Percentiles rank a stretch among this genome's conserved stretches.
Conservation (phyloP, 2,113 vertebrate genomes). For the Cebus imitator region DNA sequence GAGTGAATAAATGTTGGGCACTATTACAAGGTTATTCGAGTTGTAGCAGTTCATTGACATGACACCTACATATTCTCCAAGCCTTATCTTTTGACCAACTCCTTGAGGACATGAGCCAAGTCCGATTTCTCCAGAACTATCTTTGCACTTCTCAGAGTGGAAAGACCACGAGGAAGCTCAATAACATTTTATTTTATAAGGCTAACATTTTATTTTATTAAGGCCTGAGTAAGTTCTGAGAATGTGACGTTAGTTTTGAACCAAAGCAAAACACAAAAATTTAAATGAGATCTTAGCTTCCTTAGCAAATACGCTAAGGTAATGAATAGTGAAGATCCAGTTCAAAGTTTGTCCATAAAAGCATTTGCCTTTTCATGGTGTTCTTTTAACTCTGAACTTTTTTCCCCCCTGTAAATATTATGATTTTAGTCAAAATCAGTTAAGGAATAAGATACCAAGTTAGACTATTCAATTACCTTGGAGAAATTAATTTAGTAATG, state of each 20-base stretch:
- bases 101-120: not conserved
- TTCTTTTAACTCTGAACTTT: not conserved
- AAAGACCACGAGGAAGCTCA: not conserved
- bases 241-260: conserved; percentile 9
- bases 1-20: not conserved
- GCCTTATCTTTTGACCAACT: not conserved
- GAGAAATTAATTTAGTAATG: not conserved
- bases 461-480: not conserved
- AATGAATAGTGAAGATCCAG: not conserved
- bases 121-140: not conserved
- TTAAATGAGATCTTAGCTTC: conserved; percentile 30
- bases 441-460: not conserved
- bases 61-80: not conserved
- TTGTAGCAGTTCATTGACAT: not conserved
- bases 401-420: not conserved
- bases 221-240: not conserved
- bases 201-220: not conserved
- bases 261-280: conserved; percentile 3
- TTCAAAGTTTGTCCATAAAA: not conserved
- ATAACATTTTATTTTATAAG: not conserved
- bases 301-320: not conserved
- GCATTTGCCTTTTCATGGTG: not conserved
- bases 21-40: not conserved
- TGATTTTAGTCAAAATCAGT: conserved; percentile 30
- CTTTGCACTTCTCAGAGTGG: not conserved